Evolutionary conservation across 2,797 vertebrate species (phyloP).

Genomic region (Halcyon badia): DNA sequence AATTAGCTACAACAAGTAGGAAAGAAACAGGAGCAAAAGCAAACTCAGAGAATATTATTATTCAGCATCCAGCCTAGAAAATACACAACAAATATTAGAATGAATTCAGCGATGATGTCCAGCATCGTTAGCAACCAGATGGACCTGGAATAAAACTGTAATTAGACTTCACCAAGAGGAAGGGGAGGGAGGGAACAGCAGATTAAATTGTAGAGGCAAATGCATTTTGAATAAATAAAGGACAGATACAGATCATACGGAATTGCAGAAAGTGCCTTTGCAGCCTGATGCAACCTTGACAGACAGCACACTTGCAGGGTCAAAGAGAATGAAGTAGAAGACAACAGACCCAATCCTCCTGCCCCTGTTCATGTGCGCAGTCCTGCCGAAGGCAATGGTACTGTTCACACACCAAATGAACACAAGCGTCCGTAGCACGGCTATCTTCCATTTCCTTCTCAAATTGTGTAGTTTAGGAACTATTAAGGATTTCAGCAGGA

Average conservation of each 20-base stretch:
- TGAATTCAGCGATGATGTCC: constrained; percentile 33
- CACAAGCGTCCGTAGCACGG: not conserved
- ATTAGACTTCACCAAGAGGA: constrained; percentile 53
- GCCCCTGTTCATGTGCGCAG: constrained; percentile 16
- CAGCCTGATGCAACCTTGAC: constrained; percentile 14
- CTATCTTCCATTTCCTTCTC: constrained; percentile 7
- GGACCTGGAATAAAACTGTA: constrained; percentile 81
- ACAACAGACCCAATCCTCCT: constrained; percentile 56
- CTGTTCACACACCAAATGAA: not conserved
- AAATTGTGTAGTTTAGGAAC: not conserved
- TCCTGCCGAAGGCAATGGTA: not conserved
- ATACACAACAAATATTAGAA: constrained; percentile 67
- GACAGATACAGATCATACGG: constrained; percentile 45
- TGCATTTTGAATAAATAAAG: constrained; percentile 52
- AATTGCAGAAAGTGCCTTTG: constrained; percentile 38
- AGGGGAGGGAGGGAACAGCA: constrained; percentile 60
- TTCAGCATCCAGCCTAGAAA: constrained; percentile 74
- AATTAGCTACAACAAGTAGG: constrained; percentile 55
- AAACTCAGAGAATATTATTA: constrained; percentile 66
- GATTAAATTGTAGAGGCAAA: constrained; percentile 63
- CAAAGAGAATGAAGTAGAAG: constrained; percentile 23
- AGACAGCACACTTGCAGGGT: constrained; percentile 7
- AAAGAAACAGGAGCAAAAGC: constrained; percentile 68
- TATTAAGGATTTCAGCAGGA: not conserved
- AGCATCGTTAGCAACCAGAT: constrained; percentile 65